These are phyloP conservation scores for Trinectes maculatus DNA, from an alignment of 2,113 vertebrate genomes.

Conservation along the genomic window DNA sequence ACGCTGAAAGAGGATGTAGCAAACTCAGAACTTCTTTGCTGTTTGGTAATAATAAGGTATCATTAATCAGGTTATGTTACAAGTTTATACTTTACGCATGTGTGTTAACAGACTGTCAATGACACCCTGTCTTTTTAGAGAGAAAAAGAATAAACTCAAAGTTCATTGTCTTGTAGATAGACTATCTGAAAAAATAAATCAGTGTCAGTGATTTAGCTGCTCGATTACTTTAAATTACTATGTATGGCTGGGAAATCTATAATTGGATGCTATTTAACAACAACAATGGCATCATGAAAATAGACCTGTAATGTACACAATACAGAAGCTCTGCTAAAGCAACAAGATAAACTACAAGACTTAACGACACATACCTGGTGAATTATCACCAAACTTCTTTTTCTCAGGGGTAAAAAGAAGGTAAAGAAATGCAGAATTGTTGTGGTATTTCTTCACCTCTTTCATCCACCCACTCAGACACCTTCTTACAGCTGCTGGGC, in stretches of 20 bases:
- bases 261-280: neutral
- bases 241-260: neutral
- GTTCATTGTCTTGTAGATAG: neutral
- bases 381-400: no score
- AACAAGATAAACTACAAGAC: no score
- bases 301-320: no score
- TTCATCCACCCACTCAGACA: neutral
- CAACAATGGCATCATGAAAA: neutral
- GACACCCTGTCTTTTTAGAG: neutral
- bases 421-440: neutral
- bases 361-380: no score
- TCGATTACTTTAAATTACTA: neutral
- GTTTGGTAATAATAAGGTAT: neutral
- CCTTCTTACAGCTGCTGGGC: constrained; percentile 42
- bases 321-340: no score
- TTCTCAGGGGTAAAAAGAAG: no score
- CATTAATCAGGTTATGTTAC: neutral
- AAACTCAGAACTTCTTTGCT: constrained; percentile 43
- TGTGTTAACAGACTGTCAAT: no score
- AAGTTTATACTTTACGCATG: neutral
- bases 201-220: neutral
- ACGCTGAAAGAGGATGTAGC: constrained; percentile 58
- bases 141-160: neutral
- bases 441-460: neutral
- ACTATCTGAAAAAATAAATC: no score